Evolutionary conservation across 2,113 vertebrate genomes (phyloP).

Genomic region (Albula goreensis): DNA sequence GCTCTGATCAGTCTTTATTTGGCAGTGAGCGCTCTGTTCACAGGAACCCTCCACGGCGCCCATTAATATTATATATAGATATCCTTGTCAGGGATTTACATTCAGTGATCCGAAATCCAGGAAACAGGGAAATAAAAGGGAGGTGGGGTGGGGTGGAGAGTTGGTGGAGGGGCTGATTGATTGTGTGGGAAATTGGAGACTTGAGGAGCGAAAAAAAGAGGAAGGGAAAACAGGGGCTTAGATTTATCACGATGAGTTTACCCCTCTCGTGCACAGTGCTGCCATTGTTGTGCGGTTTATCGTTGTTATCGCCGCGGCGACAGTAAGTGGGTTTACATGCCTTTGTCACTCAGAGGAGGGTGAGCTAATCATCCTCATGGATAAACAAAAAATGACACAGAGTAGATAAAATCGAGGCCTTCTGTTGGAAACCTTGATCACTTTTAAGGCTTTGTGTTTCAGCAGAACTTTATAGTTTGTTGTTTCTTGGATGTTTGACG

Average conservation of each 20-base stretch:
- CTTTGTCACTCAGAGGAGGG: not conserved
- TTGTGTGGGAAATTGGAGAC: constrained; percentile 79
- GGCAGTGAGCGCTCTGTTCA: constrained; percentile 76
- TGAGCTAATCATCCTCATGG: not conserved
- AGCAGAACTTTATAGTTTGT: too few species aligned
- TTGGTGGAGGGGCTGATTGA: constrained; percentile 78
- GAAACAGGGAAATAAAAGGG: constrained; percentile 65
- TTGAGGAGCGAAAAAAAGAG: constrained; percentile 60
- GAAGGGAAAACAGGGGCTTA: constrained; percentile 78
- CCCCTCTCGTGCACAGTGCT: constrained; percentile 68
- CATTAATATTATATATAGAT: constrained; percentile 99
- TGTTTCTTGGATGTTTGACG: too few species aligned
- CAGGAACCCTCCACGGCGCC: constrained; percentile 76
- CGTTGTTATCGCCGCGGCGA: not conserved
- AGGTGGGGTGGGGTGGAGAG: constrained; percentile 11
- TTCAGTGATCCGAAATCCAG: constrained; percentile 81
- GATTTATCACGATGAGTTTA: constrained; percentile 81
- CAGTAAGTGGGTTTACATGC: not conserved
- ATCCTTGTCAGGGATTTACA: constrained; percentile 96
- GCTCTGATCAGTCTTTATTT: constrained; percentile 87
- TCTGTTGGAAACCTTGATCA: not conserved
- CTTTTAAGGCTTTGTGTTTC: not conserved
- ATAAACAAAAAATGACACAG: not conserved
- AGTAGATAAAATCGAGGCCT: not conserved
- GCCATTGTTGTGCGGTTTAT: constrained; percentile 47